These are phyloP conservation scores for Atractosteus spatula DNA, from an alignment of 2,113 vertebrate species.

Conservation along the genomic window DNA sequence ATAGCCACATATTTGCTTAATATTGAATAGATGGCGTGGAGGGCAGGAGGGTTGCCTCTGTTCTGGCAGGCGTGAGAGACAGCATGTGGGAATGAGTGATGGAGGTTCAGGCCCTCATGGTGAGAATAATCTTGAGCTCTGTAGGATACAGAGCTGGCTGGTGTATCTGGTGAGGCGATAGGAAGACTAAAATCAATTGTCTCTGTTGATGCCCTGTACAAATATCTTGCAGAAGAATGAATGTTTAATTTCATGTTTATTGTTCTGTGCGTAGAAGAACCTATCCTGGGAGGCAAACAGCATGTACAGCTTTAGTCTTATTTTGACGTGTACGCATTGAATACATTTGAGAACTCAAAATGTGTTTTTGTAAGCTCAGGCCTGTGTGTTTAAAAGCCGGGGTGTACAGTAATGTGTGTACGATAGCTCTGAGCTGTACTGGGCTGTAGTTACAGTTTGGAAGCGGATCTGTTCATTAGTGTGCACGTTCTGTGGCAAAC, in stretches of 20 bases:
- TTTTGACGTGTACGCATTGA: no score
- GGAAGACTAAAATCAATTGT: background rate
- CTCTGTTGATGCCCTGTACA: no score
- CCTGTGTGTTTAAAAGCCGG: no score
- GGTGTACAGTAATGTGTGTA: background rate
- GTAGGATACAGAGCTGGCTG: background rate
- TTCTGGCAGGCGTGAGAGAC: background rate
- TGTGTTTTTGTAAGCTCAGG: no score
- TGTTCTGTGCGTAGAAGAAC: no score
- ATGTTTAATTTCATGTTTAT: no score
- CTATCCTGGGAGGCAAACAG: no score
- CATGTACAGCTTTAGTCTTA: no score
- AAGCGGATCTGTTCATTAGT: background rate
- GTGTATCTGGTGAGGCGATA: background rate
- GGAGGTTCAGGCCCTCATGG: background rate
- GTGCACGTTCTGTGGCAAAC: background rate
- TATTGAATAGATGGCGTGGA: background rate
- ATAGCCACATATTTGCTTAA: background rate
- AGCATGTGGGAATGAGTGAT: background rate
- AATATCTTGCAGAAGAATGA: no score
- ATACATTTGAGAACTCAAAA: no score
- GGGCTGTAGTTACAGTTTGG: background rate
- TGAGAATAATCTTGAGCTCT: slow-evolving; percentile 2
- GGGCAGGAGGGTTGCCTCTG: background rate
- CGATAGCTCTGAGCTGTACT: background rate